Evolutionary conservation across 2,888 invertebrate species (phyloP).

Genomic region (Apomyelois bistriatella): DNA sequence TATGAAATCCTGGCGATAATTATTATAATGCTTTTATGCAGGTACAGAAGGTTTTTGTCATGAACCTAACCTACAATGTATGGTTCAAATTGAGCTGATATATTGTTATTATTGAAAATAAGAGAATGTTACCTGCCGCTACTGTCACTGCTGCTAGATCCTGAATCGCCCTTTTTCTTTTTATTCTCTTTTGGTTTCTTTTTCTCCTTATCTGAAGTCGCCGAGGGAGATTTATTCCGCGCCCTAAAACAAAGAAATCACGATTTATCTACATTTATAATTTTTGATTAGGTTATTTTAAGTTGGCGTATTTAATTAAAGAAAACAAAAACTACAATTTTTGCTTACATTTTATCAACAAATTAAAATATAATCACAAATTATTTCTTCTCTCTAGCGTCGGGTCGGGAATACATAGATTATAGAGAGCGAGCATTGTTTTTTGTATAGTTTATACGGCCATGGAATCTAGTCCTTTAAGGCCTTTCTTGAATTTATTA

Average conservation of each 20-base stretch:
- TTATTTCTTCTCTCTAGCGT: neutral
- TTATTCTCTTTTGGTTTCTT: slow-evolving; percentile 80
- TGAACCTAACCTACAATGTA: slow-evolving; percentile 1
- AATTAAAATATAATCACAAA: neutral
- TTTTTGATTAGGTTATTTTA: neutral
- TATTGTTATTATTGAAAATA: neutral
- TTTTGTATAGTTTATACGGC: too few relatives aligned
- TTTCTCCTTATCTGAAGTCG: slow-evolving; percentile 85
- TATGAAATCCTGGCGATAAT: too few relatives aligned
- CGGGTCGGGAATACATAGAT: neutral
- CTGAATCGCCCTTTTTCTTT: slow-evolving; percentile 86
- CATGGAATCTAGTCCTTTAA: too few relatives aligned
- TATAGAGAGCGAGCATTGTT: too few relatives aligned
- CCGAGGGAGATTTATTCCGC: slow-evolving; percentile 86
- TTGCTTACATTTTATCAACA: neutral
- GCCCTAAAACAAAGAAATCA: slow-evolving; percentile 78
- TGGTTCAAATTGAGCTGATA: too few relatives aligned
- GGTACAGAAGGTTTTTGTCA: too few relatives aligned
- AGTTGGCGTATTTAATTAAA: neutral
- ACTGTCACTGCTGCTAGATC: slow-evolving; percentile 89
- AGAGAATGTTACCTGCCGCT: slow-evolving; percentile 80
- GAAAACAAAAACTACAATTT: neutral
- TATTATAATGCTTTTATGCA: too few relatives aligned
- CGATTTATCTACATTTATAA: neutral
- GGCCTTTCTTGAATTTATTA: too few relatives aligned